Base-by-base conservation (phyloP, 2,797 vertebrate species). In the Setipinna tenuifilis region DNA sequence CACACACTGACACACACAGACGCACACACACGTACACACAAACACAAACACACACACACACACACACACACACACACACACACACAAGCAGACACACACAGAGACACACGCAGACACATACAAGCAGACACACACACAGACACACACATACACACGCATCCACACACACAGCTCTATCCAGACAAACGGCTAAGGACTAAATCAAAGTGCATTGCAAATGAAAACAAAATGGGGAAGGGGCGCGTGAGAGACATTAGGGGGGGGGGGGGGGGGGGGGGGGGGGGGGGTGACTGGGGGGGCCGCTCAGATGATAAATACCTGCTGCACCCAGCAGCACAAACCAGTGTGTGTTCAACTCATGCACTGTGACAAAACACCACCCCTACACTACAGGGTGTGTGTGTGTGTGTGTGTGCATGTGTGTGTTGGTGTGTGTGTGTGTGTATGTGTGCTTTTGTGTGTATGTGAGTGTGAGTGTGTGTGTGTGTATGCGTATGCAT, bases 151-250 rank as follows among this genome's bases (percentile, higher is more conserved):
- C 82, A 58, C 6, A 87, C 62, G 28, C 86, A 85, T n/a, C n/a
- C n/a, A n/a, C n/a, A n/a, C 59, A 80, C 68, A 41, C 84, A 81
- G 75, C 6, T 82, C 75, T 84, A 84, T 21, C 85, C 82, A 87
- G 84, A 54, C 16, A 85, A 23, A 19, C 19, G n/a, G 84, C 57
- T 83, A 88, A 91, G 4, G 75, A 65, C 31, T 0, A 57, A 65
- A 91, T 93, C 91, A 93, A 93, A 93, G 89, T 85, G 91, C 91
- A 90, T 91, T 58, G 87, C 88, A 88, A 91, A 92, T 90, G 90
- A 93, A 90, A 93, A 93, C 92, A 93, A 92, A 71, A 31, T 71
- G 65, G 65, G 65, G 65, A 71, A 71, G 65, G 44, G 54, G 12
- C 62, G 41, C 57, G 46, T 65, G 31, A 80, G 10, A 21, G 21